Percentiles rank a stretch among this genome's conserved stretches.
These are phyloP conservation scores for Megalops atlanticus DNA, from an alignment of 2,113 vertebrate species.

Conservation along the genomic window DNA sequence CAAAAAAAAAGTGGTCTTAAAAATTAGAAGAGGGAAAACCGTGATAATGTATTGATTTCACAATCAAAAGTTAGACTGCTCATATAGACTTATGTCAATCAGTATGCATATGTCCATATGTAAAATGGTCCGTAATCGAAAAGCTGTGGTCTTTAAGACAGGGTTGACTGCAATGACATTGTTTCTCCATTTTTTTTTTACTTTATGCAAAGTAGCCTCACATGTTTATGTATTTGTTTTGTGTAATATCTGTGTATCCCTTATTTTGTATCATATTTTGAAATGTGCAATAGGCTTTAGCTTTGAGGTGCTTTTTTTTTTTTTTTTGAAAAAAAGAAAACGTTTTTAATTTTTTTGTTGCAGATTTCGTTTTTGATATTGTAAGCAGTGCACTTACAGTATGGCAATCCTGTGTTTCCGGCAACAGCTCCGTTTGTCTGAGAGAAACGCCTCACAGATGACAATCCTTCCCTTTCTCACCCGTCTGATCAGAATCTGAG, in stretches of 20 bases:
- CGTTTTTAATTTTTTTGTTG: conserved; percentile 58
- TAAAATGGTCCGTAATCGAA: conserved; percentile 76
- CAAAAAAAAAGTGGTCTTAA: conserved; percentile 82
- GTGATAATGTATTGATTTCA: conserved; percentile 78
- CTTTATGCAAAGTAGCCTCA: conserved; percentile 84
- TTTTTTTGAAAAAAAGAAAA: conserved; percentile 56
- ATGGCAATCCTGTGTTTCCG: conserved; percentile 20
- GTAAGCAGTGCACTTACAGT: conserved; percentile 40
- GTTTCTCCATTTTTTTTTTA: conserved; percentile 72
- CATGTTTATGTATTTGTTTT: conserved; percentile 68
- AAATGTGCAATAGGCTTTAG: conserved; percentile 98
- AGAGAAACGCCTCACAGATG: conserved; percentile 50
- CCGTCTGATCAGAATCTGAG: conserved; percentile 22
- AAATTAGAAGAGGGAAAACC: conserved; percentile 66
- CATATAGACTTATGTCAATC: conserved; percentile 49
- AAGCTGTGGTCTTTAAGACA: conserved; percentile 82
- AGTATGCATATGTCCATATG: conserved; percentile 39
- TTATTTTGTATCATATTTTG: conserved; percentile 81
- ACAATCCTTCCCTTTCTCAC: conserved; percentile 60
- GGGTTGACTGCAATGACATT: conserved; percentile 78
- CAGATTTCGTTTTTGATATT: conserved; percentile 26
- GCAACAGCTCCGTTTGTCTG: conserved; percentile 19
- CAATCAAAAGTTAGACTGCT: conserved; percentile 82
- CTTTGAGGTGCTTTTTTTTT: conserved; percentile 82
- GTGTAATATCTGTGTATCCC: conserved; percentile 68